Evolutionary conservation across 2,113 vertebrate genomes (phyloP), one percentile per base, ranked within the genome.

Genomic region (Tetraodon nigroviridis): DNA sequence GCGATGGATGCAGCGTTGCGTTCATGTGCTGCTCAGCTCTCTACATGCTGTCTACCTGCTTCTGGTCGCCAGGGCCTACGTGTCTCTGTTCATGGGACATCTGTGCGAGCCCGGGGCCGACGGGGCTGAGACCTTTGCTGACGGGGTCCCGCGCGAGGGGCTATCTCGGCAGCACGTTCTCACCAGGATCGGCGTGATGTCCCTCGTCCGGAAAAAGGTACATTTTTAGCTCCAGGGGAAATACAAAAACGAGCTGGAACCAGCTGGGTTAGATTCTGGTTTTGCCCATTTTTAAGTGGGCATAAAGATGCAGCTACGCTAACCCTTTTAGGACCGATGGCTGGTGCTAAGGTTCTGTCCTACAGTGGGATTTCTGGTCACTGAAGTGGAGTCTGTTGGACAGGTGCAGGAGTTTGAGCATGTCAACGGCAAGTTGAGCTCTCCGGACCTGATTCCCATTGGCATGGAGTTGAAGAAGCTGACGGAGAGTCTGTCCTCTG

Each of bases 371-470:
- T 32, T 10, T 32, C 6, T 7, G 5, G 29, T 32, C 6, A 10
- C 8, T 37, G 32, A 37, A 37, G 32, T 11, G 8, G 8, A 46
- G 3, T 7, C 3, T 16, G 6, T 46, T 46, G 17, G 6, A 15
- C 53, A 98, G 97, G 97, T 99, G 7, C 97, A 98, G 78, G 97
- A 99, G 76, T 99, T 99, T 1, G 96, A 99, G 70, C 94, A 96
- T 0, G 93, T 98, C n/a, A 99, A 99, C 0, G 97, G 97, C 8
- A 96, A 95, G 80, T 92, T 94, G 85, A 99, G 97, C 77, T 97
- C 94, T 40, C 95, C 96, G 0, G 97, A 97, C 61, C 63, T 96
- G 76, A 88, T 96, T 68, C 92, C 94, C 0, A 92, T 93, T n/a
- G 92, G 93, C 0, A 77, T 91, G 0, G 95, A 96, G 71, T 75